These are phyloP conservation scores for Sanderia malayensis DNA, from an alignment of 30 jellyfish, hydroid and myxozoan genomes.

Conservation along the genomic window DNA sequence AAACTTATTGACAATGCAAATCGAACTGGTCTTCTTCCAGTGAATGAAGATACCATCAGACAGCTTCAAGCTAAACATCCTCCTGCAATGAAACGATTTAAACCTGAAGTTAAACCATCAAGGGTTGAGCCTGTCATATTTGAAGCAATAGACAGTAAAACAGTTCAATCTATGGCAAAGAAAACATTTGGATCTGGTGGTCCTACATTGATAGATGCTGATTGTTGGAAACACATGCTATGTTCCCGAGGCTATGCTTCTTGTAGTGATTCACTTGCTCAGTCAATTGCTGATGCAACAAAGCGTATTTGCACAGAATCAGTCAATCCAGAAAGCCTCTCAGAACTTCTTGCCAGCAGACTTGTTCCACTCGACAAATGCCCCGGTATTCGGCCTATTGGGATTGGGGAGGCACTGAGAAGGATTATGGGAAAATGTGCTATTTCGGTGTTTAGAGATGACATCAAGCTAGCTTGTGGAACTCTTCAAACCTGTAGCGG, in stretches of 20 bases:
- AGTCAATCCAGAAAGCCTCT: not conserved
- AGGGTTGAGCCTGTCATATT: not conserved
- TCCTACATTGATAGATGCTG: slow-evolving; percentile 1
- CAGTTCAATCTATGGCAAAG: slow-evolving; percentile 1
- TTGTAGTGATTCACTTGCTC: slow-evolving; percentile 2
- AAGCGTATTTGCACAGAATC: not conserved
- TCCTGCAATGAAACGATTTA: not conserved
- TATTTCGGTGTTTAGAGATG: not conserved
- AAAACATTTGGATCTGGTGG: slow-evolving; percentile 1
- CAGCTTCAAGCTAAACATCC: slow-evolving; percentile 1
- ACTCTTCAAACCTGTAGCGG: slow-evolving; percentile 1
- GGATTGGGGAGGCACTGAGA: too few relatives aligned
- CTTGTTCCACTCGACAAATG: slow-evolving; percentile 2
- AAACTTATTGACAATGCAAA: not conserved
- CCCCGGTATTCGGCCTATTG: too few relatives aligned
- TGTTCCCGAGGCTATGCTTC: not conserved
- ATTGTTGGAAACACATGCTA: slow-evolving; percentile 1
- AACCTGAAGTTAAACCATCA: slow-evolving; percentile 1
- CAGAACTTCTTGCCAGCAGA: slow-evolving; percentile 3
- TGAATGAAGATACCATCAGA: not conserved
- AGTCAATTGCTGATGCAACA: slow-evolving; percentile 1
- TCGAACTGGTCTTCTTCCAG: slow-evolving; percentile 5
- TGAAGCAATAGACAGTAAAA: not conserved
- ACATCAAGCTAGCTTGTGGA: not conserved
- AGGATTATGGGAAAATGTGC: not conserved